Conservation (phyloP, 2,888 invertebrate genomes). For the Tetheella fluctuosa region DNA sequence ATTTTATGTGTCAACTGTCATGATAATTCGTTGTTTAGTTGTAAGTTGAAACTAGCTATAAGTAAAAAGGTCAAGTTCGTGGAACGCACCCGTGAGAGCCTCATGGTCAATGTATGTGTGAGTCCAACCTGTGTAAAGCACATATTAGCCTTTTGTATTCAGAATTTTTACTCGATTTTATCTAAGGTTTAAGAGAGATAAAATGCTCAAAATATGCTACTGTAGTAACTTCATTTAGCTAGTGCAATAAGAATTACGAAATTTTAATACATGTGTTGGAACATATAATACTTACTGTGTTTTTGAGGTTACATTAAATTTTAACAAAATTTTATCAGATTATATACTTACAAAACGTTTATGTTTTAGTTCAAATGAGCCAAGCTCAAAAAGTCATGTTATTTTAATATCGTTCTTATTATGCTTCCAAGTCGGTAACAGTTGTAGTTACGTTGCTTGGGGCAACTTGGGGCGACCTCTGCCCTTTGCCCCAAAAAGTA, state of each 20-base stretch:
- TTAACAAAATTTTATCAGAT: neutral
- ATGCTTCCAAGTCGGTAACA: neutral
- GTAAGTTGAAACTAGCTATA: conserved; percentile 42
- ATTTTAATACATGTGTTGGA: conserved; percentile 32
- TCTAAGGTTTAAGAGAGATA: conserved; percentile 39
- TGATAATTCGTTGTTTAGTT: conserved; percentile 58
- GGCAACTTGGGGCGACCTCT: neutral
- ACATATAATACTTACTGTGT: conserved; percentile 8
- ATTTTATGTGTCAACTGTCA: conserved; percentile 79
- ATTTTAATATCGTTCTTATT: conserved; percentile 28
- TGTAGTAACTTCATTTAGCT: conserved; percentile 19
- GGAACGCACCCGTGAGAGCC: conserved; percentile 57
- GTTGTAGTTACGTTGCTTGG: conserved; percentile 6
- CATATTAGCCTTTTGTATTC: conserved; percentile 39
- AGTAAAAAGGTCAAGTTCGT: conserved; percentile 53
- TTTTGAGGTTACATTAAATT: neutral
- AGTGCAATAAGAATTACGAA: neutral
- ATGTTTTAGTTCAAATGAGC: conserved; percentile 26
- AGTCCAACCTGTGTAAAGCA: conserved; percentile 44
- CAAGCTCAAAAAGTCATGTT: conserved; percentile 38
- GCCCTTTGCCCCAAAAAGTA: conserved; percentile 17
- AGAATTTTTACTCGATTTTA: conserved; percentile 34
- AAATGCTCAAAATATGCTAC: conserved; percentile 25
- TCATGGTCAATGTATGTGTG: conserved; percentile 47
- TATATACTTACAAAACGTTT: neutral